phyloP scores from a whole-genome alignment of 2,888 invertebrate genomes.

The Melieria picta region DNA sequence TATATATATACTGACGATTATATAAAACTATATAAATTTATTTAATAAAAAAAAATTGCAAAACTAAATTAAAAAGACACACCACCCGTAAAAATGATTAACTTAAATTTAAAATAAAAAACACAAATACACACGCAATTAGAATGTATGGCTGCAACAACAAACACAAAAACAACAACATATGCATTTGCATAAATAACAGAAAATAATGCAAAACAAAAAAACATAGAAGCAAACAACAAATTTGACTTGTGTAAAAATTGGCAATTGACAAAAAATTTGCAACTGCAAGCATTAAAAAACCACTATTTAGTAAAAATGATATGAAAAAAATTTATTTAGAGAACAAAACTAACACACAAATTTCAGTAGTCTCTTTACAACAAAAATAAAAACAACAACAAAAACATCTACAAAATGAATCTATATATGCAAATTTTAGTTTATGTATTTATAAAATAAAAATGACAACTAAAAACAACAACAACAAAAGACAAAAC shows the following conservation, averaged over 20 bases:
- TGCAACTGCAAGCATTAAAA: neutral
- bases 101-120: constrained; percentile 5
- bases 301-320: neutral
- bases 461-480: constrained; percentile 11
- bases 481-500: constrained; percentile 25
- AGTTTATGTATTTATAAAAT: constrained; percentile 41
- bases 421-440: constrained; percentile 4
- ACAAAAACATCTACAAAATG: too few relatives aligned
- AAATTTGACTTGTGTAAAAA: neutral
- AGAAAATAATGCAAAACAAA: constrained; percentile 16
- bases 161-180: constrained; percentile 1
- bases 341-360: too few relatives aligned
- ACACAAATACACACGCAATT: neutral
- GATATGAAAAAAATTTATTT: too few relatives aligned
- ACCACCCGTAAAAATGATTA: constrained; percentile 1
- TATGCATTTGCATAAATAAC: neutral
- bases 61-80: neutral
- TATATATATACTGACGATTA: too few relatives aligned
- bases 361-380: too few relatives aligned
- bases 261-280: neutral
- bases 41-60: too few relatives aligned
- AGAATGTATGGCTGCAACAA: neutral
- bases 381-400: too few relatives aligned
- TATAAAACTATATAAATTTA: too few relatives aligned
- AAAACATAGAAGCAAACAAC: neutral